These are phyloP conservation scores for Panagrolaimus sp. DNA, from an alignment of 1,140 invertebrate species.

Conservation along the genomic window DNA sequence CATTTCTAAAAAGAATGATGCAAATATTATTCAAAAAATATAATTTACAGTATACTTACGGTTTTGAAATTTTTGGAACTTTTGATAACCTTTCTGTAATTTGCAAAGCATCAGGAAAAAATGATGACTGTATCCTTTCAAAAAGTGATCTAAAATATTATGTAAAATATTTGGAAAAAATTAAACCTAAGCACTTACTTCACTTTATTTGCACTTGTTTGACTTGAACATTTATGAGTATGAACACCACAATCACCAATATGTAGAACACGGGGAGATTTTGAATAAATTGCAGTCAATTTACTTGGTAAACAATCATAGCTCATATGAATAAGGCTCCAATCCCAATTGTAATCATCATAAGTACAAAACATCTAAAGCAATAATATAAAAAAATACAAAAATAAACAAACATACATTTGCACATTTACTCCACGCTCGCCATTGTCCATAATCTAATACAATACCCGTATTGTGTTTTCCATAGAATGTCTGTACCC, in stretches of 20 bases:
- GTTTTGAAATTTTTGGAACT: conserved; percentile 81
- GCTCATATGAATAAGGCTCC: conserved; percentile 83
- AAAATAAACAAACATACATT: conserved; percentile 62
- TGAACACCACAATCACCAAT: conserved; percentile 79
- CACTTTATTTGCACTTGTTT: conserved; percentile 6
- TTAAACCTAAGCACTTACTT: not conserved
- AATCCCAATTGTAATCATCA: conserved; percentile 98
- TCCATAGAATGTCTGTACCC: conserved; percentile 81
- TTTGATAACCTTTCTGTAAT: conserved; percentile 64
- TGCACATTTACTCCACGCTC: conserved; percentile 74
- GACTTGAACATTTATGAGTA: conserved; percentile 47
- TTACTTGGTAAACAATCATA: conserved; percentile 67
- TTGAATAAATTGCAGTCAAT: conserved; percentile 35
- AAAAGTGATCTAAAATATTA: conserved; percentile 70
- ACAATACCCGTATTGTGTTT: conserved; percentile 99
- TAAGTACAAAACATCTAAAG: conserved; percentile 77
- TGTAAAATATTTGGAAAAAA: not conserved
- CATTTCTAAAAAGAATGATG: too few relatives aligned
- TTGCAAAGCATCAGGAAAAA: conserved; percentile 78
- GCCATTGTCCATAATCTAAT: conserved; percentile 80
- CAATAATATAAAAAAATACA: not conserved
- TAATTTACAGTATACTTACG: too few relatives aligned
- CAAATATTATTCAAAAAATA: too few relatives aligned
- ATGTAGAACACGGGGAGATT: conserved; percentile 74
- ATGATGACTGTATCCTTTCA: conserved; percentile 66